Evolutionary conservation across 2,888 invertebrate genomes (phyloP), one percentile per base, ranked within the genome.

Genomic region (Phragmatobia fuliginosa): DNA sequence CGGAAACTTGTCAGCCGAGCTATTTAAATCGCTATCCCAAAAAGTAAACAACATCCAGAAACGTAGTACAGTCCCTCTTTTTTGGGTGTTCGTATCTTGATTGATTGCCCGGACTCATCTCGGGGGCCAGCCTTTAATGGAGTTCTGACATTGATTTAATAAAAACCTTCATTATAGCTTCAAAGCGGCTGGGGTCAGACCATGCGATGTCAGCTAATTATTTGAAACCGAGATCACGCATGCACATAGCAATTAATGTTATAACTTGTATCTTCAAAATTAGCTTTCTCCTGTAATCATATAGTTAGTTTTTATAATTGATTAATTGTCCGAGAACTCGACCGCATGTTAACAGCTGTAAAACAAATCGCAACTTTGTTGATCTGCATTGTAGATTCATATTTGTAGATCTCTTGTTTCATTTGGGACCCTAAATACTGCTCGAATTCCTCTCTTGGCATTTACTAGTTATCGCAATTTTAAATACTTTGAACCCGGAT

Each of bases 91-190:
- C 85, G 90, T 91, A 89, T 90, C 88, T 85, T 94, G 94, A 94
- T 94, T 92, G 94, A 94, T 94, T 88, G 89, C 83, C 82, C 76
- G 70, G 79, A 85, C 85, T 86, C 85, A 80, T 84, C 85, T 86
- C 83, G 81, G 82, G 85, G 88, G 87, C 85, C 88, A 85, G 84
- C 85, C 86, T 91, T 89, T 94, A 94, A 94, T 94, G 94, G 92
- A 91, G 87, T 90, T 89, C 90, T 93, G 94, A 94, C 94, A 88
- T 94, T 94, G 94, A 95, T 95, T 95, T 93, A 94, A 95, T 95
- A 94, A 93, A 88, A 92, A 93, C 94, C 93, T 93, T 92, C 92
- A 94, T 94, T 94, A 94, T 87, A 79, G 83, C 90, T 89, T 93
- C 92, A 91, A 79, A 83, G 79, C 73, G 74, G 81, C 82, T 72